phyloP scores from a whole-genome alignment of 2,797 vertebrate genomes.

The Trachurus trachurus region DNA sequence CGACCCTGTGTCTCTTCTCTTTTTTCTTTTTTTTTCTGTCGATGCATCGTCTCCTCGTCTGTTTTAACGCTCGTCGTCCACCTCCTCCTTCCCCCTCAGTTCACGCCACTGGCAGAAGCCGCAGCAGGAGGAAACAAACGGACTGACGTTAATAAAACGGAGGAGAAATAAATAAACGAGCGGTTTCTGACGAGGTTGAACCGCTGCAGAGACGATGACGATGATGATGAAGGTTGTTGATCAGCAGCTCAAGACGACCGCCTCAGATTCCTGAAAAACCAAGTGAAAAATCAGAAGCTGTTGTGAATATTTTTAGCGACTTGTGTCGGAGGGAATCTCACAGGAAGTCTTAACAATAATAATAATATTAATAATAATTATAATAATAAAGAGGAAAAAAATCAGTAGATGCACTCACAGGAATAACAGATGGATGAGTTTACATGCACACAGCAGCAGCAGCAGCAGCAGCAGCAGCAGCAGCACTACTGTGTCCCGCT shows the following conservation, averaged over 20 bases:
- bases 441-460: slow-evolving; percentile 17
- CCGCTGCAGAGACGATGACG: slow-evolving; percentile 8
- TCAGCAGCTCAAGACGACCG: slow-evolving; percentile 22
- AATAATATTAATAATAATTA: slow-evolving; percentile 4
- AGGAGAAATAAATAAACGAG: slow-evolving; percentile 10
- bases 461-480: no score
- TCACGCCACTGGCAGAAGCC: slow-evolving; percentile 66
- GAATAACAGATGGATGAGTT: slow-evolving; percentile 5
- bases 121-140: slow-evolving; percentile 24
- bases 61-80: slow-evolving; percentile 49
- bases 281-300: not conserved
- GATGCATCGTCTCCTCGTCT: slow-evolving; percentile 34
- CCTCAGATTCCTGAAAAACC: not conserved
- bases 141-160: slow-evolving; percentile 27
- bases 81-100: slow-evolving; percentile 22
- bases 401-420: not conserved
- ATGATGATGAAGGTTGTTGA: not conserved
- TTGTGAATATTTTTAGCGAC: not conserved
- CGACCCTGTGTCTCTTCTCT: slow-evolving; percentile 27
- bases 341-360: slow-evolving; percentile 29
- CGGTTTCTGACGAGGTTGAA: slow-evolving; percentile 20
- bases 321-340: not conserved
- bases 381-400: not conserved
- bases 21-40: slow-evolving; percentile 4
- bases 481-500: not conserved